Evolutionary conservation across 1,140 invertebrate genomes (phyloP).

Genomic region (Rhizoglyphus robini): DNA sequence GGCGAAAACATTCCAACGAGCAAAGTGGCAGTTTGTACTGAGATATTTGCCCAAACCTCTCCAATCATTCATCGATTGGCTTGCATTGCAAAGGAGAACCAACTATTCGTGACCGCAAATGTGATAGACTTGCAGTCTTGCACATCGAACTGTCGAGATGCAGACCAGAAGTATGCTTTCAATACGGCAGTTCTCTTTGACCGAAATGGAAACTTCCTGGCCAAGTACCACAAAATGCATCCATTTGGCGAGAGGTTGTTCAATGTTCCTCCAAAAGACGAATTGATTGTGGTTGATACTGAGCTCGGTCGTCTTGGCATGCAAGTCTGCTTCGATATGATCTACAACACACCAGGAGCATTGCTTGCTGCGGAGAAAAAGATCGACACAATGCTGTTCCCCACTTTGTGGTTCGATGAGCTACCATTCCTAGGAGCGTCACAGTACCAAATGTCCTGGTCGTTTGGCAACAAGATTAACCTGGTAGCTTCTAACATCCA

Average conservation of each 20-base stretch:
- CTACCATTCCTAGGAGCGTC: conserved; percentile 46
- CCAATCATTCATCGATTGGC: conserved; percentile 36
- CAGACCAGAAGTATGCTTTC: conserved; percentile 40
- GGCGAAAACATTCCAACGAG: conserved; percentile 19
- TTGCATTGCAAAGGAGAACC: conserved; percentile 40
- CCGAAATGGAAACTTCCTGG: conserved; percentile 42
- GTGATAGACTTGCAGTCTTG: conserved; percentile 41
- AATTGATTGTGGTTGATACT: conserved; percentile 45
- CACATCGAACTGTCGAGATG: conserved; percentile 4
- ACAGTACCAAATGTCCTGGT: conserved; percentile 42
- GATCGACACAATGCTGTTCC: conserved; percentile 52
- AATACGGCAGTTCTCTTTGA: conserved; percentile 64
- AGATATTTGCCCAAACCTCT: conserved; percentile 18
- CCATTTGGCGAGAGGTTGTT: conserved; percentile 44
- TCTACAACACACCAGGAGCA: conserved; percentile 47
- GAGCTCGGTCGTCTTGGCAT: conserved; percentile 47
- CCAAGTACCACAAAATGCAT: conserved; percentile 60
- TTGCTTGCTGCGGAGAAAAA: conserved; percentile 37
- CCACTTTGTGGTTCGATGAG: conserved; percentile 57
- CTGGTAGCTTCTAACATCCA: conserved; percentile 44
- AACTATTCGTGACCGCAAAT: conserved; percentile 54
- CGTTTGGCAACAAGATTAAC: conserved; percentile 41
- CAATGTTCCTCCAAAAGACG: conserved; percentile 37
- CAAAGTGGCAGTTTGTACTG: background rate
- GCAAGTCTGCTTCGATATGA: conserved; percentile 58